Evolutionary conservation across 2,113 vertebrate species (phyloP).

Genomic region (Lampris incognitus): DNA sequence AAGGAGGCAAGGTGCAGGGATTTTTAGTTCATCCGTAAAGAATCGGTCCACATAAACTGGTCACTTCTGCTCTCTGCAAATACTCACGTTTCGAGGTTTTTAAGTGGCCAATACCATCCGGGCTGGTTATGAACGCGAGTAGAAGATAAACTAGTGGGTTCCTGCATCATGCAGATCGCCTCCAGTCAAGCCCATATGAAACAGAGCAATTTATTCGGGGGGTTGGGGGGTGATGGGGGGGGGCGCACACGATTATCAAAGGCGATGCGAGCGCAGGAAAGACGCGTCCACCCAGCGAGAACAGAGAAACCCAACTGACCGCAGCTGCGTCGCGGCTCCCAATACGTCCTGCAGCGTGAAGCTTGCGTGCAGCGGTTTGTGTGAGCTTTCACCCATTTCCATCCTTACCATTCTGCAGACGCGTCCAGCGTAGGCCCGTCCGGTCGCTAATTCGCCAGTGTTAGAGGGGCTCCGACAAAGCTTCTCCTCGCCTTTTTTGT

Average conservation of each 20-base stretch:
- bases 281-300: background rate
- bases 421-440: conserved; percentile 70
- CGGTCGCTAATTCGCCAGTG: conserved; percentile 53
- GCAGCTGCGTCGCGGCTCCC: conserved; percentile 20
- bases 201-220: too few species aligned
- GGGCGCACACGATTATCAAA: too few species aligned
- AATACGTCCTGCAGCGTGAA: conserved; percentile 53
- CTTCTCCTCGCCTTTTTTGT: conserved; percentile 52
- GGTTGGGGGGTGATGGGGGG: too few species aligned
- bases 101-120: conserved; percentile 13
- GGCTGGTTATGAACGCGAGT: conserved; percentile 11
- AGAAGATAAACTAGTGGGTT: conserved; percentile 45
- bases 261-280: too few species aligned
- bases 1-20: too few species aligned
- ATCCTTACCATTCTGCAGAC: conserved; percentile 81
- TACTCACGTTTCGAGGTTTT: conserved; percentile 24
- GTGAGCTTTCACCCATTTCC: conserved; percentile 4
- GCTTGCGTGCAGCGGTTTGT: conserved; percentile 40
- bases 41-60: too few species aligned
- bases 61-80: too few species aligned
- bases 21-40: too few species aligned
- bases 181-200: too few species aligned
- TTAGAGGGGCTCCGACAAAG: conserved; percentile 30
- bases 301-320: conserved; percentile 8
- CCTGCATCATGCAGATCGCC: conserved; percentile 5